These are phyloP conservation scores for Narcine bancroftii DNA, from an alignment of 2,113 vertebrate genomes.

Conservation along the genomic window DNA sequence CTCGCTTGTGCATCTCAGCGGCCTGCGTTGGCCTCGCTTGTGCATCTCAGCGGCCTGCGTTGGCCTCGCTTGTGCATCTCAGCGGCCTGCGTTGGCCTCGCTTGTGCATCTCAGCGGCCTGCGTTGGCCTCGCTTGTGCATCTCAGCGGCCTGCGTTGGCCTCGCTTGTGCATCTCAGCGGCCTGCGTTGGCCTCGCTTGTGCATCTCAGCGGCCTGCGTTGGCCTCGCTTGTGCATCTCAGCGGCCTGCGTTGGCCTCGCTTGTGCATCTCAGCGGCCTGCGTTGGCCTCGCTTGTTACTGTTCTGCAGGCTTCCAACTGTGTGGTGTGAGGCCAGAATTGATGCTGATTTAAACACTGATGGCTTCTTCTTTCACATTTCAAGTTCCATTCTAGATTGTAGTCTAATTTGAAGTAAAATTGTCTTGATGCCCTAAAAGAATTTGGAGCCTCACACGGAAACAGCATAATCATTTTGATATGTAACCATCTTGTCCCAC, in stretches of 20 bases:
- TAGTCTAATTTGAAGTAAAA: background rate
- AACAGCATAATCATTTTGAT: background rate
- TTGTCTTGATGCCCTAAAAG: background rate
- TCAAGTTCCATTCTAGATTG: background rate
- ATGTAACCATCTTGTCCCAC: background rate
- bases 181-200: too few relatives aligned
- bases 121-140: too few relatives aligned
- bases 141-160: constrained; percentile 8
- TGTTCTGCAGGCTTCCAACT: background rate
- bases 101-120: too few relatives aligned
- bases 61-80: constrained; percentile 23
- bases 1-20: constrained; percentile 19
- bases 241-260: too few relatives aligned
- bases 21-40: background rate
- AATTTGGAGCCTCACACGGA: too few relatives aligned
- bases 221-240: background rate
- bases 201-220: constrained; percentile 8
- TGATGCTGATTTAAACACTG: background rate
- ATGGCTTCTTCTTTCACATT: background rate
- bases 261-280: constrained; percentile 20
- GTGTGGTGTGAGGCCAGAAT: background rate
- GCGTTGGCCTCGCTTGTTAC: background rate
- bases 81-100: background rate
- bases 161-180: too few relatives aligned
- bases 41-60: too few relatives aligned